Base-by-base conservation (phyloP, 2,797 vertebrate genomes). In the Fistularia commersonii region DNA sequence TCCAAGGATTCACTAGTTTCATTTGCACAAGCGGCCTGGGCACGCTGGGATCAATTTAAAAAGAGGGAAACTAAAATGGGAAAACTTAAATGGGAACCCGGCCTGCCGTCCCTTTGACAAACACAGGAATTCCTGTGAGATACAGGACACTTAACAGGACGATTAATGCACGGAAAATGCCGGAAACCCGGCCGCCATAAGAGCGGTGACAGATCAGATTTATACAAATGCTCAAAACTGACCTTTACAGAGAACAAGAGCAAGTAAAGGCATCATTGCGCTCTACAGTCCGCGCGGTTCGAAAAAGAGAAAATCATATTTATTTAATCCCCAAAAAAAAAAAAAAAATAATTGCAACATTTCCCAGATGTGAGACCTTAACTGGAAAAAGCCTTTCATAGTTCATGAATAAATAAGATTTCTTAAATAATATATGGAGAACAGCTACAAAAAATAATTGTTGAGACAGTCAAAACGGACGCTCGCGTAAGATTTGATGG, bases 101-200 rank as follows among this genome's bases (percentile, higher is more conserved):
- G 58, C 67, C 53, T 56, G 54, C 47, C 41, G 39, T 66, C 67
- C 45, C 72, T 69, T 65, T 23, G 14, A 65, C 57, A 82, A 89
- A 84, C 81, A 86, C 79, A 85, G 87, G 82, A 88, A 87, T 89
- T 88, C 85, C 87, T 89, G 81, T 57, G 63, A 69, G 80, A 77
- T 77, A 75, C 79, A 74, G 57, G 64, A 77, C 82, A 84, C 85
- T 88, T 85, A 77, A 67, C 48, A 37, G 40, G 34, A 76, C 11
- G 59, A 84, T 80, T 74, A 80, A 83, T 83, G 72, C 59, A 55
- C 74, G 80, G 81, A 87, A 84, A 85, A 68, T 65, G 51, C 54
- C 13, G 33, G 12, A 35, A 71, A 55, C 34, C 44, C 54, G 42
- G 45, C 61, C 54, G 57, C 71, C 61, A 49, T 53, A 32, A 57